A percentile compares a stretch with the other conserved stretches of the same genome.
Conservation (phyloP, 2,888 invertebrate species). For the Campoplex nolae region DNA sequence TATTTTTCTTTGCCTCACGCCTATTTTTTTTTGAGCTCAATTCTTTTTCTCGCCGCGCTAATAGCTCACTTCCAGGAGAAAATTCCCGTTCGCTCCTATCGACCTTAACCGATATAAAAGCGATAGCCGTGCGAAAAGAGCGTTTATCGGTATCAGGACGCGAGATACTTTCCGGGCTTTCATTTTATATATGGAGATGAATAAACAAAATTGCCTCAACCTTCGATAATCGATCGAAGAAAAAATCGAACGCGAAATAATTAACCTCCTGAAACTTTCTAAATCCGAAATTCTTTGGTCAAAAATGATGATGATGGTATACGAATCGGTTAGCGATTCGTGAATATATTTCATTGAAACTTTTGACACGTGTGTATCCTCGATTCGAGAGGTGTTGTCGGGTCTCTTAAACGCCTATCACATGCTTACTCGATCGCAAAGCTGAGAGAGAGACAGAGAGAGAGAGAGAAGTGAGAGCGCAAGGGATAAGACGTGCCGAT, state of each 20-base stretch:
- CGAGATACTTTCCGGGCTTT: not conserved
- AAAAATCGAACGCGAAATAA: not conserved
- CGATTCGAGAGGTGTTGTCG: not conserved
- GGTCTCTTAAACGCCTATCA: not conserved
- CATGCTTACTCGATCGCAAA: not conserved
- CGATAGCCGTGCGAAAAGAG: not conserved
- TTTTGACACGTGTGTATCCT: not conserved
- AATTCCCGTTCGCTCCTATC: not conserved
- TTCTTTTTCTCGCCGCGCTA: not conserved
- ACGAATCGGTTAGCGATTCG: not conserved
- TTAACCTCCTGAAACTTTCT: constrained; percentile 9
- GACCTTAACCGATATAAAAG: constrained; percentile 9
- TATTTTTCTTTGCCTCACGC: not conserved
- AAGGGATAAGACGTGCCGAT: constrained; percentile 53
- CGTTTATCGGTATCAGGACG: not conserved
- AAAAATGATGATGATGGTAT: not conserved
- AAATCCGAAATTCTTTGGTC: constrained; percentile 3
- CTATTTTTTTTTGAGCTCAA: not conserved
- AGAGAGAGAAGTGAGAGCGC: constrained; percentile 1
- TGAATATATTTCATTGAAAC: constrained; percentile 1
- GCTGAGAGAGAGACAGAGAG: constrained; percentile 1
- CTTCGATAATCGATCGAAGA: not conserved
- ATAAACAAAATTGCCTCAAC: not conserved
- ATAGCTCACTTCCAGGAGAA: constrained; percentile 29
- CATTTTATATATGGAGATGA: not conserved